Conservation (phyloP, 92 coral and sea anemone species). For the Zoanthus solanderi region DNA sequence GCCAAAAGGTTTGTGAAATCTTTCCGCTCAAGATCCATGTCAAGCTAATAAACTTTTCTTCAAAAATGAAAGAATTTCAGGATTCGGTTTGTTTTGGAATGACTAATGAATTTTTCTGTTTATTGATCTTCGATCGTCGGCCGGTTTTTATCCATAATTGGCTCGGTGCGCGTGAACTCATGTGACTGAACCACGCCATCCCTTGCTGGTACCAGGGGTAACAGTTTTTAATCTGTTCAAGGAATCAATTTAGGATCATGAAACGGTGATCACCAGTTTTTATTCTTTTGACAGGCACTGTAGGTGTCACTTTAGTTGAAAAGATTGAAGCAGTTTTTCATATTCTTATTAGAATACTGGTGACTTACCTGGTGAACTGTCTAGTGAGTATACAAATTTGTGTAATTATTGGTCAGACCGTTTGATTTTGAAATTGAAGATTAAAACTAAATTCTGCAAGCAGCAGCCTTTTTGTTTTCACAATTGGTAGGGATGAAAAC, state of each 20-base stretch:
- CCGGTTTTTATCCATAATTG: not conserved
- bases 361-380: too few relatives aligned
- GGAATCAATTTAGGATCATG: not conserved
- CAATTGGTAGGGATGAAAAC: too few relatives aligned
- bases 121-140: slow-evolving; percentile 27
- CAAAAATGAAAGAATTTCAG: not conserved
- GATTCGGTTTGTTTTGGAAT: not conserved
- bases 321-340: slow-evolving; percentile 18
- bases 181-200: not conserved
- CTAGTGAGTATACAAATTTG: too few relatives aligned
- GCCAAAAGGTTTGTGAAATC: too few relatives aligned
- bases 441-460: too few relatives aligned
- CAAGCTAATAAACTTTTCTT: not conserved
- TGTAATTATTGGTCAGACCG: too few relatives aligned
- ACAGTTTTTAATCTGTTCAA: slow-evolving; percentile 2
- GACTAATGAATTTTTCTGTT: not conserved
- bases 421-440: too few relatives aligned
- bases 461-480: too few relatives aligned
- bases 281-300: slow-evolving; percentile 3
- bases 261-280: slow-evolving; percentile 12
- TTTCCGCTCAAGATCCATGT: too few relatives aligned
- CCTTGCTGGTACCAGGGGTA: slow-evolving; percentile 21
- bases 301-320: slow-evolving; percentile 25
- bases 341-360: too few relatives aligned
- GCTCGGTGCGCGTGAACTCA: not conserved